These are phyloP conservation scores for Arctocebus calabarensis DNA, from an alignment of 2,797 vertebrate species.

Conservation along the genomic window DNA sequence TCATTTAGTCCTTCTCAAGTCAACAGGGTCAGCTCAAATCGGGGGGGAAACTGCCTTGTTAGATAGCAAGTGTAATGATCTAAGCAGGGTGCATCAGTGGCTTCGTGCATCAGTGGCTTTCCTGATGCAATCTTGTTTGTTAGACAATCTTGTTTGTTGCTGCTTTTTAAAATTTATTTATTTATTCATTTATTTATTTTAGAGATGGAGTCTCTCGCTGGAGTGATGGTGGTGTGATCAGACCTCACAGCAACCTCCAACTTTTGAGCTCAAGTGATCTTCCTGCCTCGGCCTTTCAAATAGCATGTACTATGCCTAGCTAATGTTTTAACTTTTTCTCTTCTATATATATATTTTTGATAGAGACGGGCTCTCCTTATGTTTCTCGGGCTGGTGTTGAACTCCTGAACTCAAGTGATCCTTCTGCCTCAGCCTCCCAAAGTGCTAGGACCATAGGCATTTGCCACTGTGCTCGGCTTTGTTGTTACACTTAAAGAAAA, in stretches of 20 bases:
- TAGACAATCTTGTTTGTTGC: background rate
- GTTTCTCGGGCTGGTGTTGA: background rate
- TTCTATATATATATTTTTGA: background rate
- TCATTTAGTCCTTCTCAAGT: background rate
- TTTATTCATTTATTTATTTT: no score
- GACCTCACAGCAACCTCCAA: no score
- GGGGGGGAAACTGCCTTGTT: background rate
- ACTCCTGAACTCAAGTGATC: background rate
- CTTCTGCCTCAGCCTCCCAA: background rate
- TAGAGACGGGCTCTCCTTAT: background rate
- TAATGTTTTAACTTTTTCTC: no score
- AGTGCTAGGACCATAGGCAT: background rate
- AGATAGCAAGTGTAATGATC: background rate
- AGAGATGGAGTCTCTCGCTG: no score
- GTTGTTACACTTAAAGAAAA: background rate
- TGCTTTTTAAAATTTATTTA: background rate
- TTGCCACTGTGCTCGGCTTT: background rate
- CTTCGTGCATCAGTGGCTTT: background rate
- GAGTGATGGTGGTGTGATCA: no score
- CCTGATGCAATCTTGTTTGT: background rate
- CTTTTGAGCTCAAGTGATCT: no score
- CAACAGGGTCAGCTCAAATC: background rate
- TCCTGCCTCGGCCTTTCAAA: no score
- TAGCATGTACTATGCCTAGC: no score
- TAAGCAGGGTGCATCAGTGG: background rate